A percentile compares a stretch with the other conserved stretches of the same genome.
phyloP scores from a whole-genome alignment of 2,797 vertebrate species.

The Champsocephalus gunnari region DNA sequence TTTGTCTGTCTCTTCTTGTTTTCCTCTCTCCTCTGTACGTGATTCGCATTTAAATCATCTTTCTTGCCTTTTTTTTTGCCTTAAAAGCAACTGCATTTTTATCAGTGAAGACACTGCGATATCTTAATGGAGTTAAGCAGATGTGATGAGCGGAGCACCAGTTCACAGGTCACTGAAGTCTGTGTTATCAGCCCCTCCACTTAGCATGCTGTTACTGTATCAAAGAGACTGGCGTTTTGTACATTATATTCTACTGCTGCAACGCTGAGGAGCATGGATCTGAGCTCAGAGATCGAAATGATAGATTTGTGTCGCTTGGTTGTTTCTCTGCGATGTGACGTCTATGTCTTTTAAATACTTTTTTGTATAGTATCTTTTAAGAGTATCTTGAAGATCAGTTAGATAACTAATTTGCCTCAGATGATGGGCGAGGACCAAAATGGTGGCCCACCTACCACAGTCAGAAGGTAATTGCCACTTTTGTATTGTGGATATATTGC shows the following conservation, averaged over 20 bases:
- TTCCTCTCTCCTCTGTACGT: conserved; percentile 18
- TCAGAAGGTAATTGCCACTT: neutral
- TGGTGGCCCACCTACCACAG: neutral
- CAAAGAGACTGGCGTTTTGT: conserved; percentile 40
- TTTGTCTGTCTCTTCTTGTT: conserved; percentile 38
- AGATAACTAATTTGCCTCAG: conserved; percentile 16
- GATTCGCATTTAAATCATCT: conserved; percentile 37
- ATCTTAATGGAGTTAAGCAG: conserved; percentile 69
- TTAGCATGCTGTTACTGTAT: conserved; percentile 43
- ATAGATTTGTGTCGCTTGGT: conserved; percentile 40
- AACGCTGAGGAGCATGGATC: conserved; percentile 46
- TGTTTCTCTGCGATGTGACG: too few relatives aligned
- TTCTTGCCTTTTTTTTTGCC: conserved; percentile 27
- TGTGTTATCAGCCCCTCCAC: conserved; percentile 56
- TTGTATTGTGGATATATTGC: neutral
- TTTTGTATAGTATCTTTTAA: neutral
- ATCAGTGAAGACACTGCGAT: conserved; percentile 34
- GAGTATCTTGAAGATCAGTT: neutral
- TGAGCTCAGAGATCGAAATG: conserved; percentile 50
- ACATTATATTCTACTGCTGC: conserved; percentile 46
- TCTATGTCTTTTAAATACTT: neutral
- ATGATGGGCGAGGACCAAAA: neutral
- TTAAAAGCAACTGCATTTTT: conserved; percentile 34
- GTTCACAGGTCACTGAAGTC: conserved; percentile 64
- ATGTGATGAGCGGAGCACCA: conserved; percentile 59